phyloP scores from a whole-genome alignment of 2,797 vertebrate genomes.

The Ctenochaetus hawaiiensis region DNA sequence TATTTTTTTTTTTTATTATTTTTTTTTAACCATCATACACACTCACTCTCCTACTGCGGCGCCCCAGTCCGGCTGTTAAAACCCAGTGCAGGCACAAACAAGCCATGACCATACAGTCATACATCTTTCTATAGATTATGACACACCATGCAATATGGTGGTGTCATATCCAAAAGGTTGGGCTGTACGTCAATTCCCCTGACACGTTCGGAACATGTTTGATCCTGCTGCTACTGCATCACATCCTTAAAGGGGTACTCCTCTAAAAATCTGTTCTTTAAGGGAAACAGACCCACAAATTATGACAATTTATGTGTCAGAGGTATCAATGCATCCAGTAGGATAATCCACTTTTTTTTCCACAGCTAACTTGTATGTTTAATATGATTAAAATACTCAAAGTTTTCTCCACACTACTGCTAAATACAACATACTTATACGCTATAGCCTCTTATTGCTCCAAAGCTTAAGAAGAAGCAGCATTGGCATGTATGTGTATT shows the following conservation, averaged over 20 bases:
- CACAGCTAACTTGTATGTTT: background rate
- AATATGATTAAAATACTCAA: background rate
- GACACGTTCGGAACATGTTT: slow-evolving; percentile 15
- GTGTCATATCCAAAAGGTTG: slow-evolving; percentile 27
- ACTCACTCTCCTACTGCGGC: slow-evolving; percentile 37
- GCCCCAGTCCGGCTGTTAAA: slow-evolving; percentile 41
- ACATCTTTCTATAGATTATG: slow-evolving; percentile 5
- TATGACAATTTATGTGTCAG: background rate
- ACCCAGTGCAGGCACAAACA: slow-evolving; percentile 44
- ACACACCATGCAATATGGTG: slow-evolving; percentile 13
- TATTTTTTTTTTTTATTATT: background rate
- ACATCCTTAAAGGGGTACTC: slow-evolving; percentile 2
- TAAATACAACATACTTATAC: too few species aligned
- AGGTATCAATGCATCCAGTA: background rate
- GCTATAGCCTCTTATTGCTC: background rate
- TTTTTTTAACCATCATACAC: slow-evolving; percentile 42
- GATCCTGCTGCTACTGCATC: slow-evolving; percentile 5
- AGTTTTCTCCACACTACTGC: too few species aligned
- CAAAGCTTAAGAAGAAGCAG: background rate
- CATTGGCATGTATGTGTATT: background rate
- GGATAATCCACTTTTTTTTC: background rate
- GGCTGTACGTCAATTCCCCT: slow-evolving; percentile 11
- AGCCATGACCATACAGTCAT: slow-evolving; percentile 30
- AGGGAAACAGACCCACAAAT: background rate
- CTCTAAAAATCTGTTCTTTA: background rate